Evolutionary conservation across 2,888 invertebrate genomes (phyloP).

Genomic region (Megaustenia siamemsis): DNA sequence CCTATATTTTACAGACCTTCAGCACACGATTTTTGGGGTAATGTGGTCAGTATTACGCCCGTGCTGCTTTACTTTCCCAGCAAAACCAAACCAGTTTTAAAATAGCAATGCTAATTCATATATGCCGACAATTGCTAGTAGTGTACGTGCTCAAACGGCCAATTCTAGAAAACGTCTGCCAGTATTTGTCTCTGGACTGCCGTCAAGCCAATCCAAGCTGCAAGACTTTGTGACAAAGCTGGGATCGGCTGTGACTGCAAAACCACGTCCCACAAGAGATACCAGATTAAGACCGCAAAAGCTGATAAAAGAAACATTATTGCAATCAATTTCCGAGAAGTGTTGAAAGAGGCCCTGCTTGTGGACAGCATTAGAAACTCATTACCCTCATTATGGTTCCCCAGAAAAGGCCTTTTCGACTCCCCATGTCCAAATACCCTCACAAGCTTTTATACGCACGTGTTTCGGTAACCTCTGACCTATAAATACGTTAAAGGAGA

Average conservation of each 20-base stretch:
- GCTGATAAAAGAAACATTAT: constrained; percentile 24
- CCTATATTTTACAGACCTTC: no score
- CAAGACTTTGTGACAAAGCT: not conserved
- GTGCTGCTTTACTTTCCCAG: no score
- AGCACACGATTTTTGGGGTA: no score
- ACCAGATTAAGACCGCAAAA: constrained; percentile 9
- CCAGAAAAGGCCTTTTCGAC: constrained; percentile 28
- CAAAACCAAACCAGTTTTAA: no score
- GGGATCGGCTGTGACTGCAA: not conserved
- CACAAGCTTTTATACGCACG: constrained; percentile 48
- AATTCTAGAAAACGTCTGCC: not conserved
- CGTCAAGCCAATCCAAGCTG: not conserved
- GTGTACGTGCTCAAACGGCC: not conserved
- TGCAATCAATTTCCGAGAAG: constrained; percentile 35
- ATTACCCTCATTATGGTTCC: constrained; percentile 44
- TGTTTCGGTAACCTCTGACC: constrained; percentile 52
- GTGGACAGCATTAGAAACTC: constrained; percentile 32
- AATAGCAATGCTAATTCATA: no score
- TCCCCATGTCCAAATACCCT: constrained; percentile 45
- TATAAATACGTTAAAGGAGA: constrained; percentile 49
- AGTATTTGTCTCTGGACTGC: not conserved
- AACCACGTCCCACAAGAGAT: not conserved
- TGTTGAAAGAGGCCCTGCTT: not conserved
- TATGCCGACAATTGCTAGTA: no score
- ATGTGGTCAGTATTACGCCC: no score